These are phyloP conservation scores for Otus sunia DNA, from an alignment of 2,113 vertebrate genomes.

Conservation along the genomic window DNA sequence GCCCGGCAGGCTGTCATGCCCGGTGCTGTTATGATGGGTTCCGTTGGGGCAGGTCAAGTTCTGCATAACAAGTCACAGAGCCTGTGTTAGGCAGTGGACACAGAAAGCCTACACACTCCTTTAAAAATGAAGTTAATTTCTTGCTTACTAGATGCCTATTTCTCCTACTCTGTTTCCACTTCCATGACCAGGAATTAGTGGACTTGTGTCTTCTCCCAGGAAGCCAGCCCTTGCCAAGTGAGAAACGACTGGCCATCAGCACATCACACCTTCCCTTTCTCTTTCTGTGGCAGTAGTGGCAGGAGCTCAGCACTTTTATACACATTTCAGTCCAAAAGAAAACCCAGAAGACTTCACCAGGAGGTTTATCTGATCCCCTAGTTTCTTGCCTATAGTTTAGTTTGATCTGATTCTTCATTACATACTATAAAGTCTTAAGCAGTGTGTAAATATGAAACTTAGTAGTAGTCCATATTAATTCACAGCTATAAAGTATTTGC, in stretches of 20 bases:
- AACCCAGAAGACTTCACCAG: neutral
- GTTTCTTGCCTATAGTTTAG: neutral
- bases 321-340: neutral
- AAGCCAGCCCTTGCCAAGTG: neutral
- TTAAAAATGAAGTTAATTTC: neutral
- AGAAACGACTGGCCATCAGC: neutral
- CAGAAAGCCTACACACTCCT: neutral
- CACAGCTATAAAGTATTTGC: neutral
- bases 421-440: neutral
- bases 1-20: constrained; percentile 56
- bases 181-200: neutral
- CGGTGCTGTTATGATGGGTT: constrained; percentile 31
- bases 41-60: constrained; percentile 79
- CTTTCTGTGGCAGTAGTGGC: neutral
- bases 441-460: neutral
- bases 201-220: neutral
- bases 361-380: neutral
- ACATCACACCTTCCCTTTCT: neutral
- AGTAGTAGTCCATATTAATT: neutral
- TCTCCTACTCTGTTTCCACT: neutral
- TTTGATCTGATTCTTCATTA: neutral
- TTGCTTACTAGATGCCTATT: neutral
- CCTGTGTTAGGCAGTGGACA: neutral
- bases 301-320: neutral
- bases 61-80: constrained; percentile 36